A percentile compares a stretch with the other conserved stretches of the same genome.
phyloP scores from a whole-genome alignment of 1,140 invertebrate species.

The Seison nebaliae region DNA sequence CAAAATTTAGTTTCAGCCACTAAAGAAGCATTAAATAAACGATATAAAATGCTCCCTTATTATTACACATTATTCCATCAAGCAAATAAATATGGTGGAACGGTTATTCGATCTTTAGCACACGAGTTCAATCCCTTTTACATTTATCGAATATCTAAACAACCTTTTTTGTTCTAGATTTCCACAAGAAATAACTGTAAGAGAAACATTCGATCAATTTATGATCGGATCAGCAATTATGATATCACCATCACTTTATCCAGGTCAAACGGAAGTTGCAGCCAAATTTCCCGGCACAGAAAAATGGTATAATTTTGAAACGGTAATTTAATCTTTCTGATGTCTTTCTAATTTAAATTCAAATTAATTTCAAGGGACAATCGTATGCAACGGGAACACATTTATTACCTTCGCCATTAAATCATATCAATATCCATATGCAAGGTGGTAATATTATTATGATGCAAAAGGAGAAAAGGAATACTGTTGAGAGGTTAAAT shows the following conservation, averaged over 20 bases:
- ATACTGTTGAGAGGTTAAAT: too few species aligned
- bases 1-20: constrained; percentile 10
- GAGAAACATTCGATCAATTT: constrained; percentile 45
- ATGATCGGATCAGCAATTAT: constrained; percentile 45
- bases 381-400: not conserved
- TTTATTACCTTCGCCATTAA: constrained; percentile 14
- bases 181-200: constrained; percentile 34
- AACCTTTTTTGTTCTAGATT: constrained; percentile 16
- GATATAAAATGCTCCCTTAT: constrained; percentile 50
- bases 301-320: constrained; percentile 10
- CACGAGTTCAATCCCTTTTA: constrained; percentile 14
- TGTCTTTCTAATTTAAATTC: too few species aligned
- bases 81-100: constrained; percentile 40
- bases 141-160: not conserved
- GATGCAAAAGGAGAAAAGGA: constrained; percentile 17
- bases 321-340: constrained; percentile 2
- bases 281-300: constrained; percentile 5
- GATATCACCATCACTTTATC: constrained; percentile 43
- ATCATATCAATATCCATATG: constrained; percentile 24
- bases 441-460: constrained; percentile 25
- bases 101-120: constrained; percentile 49
- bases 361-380: too few species aligned
- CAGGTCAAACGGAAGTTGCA: constrained; percentile 25
- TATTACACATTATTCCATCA: constrained; percentile 50
- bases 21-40: constrained; percentile 35